phyloP scores from a whole-genome alignment of 1,140 invertebrate genomes.

The Caenorhabditis inopinata region DNA sequence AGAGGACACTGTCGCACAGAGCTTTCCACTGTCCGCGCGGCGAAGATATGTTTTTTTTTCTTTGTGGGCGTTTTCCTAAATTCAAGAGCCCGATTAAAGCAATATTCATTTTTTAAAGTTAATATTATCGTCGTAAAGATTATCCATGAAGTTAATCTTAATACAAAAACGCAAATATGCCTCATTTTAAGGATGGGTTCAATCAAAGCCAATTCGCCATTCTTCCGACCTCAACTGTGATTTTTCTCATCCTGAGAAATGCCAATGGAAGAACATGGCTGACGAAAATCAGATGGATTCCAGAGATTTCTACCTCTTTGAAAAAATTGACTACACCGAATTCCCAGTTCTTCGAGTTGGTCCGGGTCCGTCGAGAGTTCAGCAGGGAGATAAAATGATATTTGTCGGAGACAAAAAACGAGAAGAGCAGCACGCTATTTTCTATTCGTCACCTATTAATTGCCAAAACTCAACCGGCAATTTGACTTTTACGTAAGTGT shows the following conservation, averaged over 20 bases:
- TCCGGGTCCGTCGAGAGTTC: constrained; percentile 62
- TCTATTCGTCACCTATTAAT: constrained; percentile 55
- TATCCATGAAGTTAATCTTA: too few species aligned
- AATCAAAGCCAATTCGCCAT: constrained; percentile 47
- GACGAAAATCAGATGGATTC: constrained; percentile 51
- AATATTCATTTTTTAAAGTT: too few species aligned
- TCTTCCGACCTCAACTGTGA: constrained; percentile 61
- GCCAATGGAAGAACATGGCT: constrained; percentile 58
- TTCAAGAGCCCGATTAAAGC: too few species aligned
- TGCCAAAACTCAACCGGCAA: constrained; percentile 59
- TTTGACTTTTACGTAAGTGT: constrained; percentile 57
- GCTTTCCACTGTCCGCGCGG: too few species aligned
- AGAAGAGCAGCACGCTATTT: constrained; percentile 57
- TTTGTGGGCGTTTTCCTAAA: too few species aligned
- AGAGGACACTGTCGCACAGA: too few species aligned
- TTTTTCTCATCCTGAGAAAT: constrained; percentile 55
- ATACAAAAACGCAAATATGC: too few species aligned
- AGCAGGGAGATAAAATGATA: constrained; percentile 55
- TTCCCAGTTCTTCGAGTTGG: constrained; percentile 60
- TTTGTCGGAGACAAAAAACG: constrained; percentile 57
- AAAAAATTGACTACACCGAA: constrained; percentile 58
- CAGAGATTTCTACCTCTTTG: constrained; percentile 60
- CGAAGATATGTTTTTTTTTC: too few species aligned
- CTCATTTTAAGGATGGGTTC: not conserved
- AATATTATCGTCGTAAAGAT: too few species aligned